These are phyloP conservation scores for Tamias sibiricus DNA, from an alignment of 2,113 vertebrate genomes.

Conservation along the genomic window DNA sequence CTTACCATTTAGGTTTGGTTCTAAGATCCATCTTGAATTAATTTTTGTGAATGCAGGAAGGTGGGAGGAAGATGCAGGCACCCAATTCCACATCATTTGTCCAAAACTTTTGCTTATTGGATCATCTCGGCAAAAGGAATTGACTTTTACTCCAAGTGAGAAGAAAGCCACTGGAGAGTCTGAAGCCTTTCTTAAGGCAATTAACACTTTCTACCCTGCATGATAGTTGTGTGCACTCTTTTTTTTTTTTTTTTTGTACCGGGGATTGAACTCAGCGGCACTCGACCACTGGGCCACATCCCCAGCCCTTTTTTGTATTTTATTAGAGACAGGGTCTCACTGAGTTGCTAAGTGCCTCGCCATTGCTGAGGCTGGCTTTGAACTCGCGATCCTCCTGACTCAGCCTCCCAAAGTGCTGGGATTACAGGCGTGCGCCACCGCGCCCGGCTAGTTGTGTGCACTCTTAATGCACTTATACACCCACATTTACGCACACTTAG, in stretches of 20 bases:
- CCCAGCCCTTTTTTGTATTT: no score
- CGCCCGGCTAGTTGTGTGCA: background rate
- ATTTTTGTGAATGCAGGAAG: background rate
- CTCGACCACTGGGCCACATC: no score
- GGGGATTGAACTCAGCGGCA: no score
- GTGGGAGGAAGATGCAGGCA: background rate
- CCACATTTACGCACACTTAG: background rate
- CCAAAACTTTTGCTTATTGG: background rate
- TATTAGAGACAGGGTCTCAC: no score
- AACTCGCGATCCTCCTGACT: no score
- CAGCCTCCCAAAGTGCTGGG: no score
- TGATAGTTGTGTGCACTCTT: background rate
- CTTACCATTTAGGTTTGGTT: conserved; percentile 5
- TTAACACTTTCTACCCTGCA: background rate
- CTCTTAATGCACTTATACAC: background rate
- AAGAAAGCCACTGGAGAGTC: background rate
- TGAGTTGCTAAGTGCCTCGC: no score
- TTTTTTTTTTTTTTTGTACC: no score
- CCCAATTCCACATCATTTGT: background rate
- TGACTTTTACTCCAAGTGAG: conserved; percentile 14
- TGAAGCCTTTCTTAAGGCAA: background rate
- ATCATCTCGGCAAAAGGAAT: background rate
- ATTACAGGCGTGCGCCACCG: no score
- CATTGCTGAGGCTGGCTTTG: no score
- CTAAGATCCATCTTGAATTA: background rate